Evolutionary conservation across 2,113 vertebrate genomes (phyloP).

Genomic region (Eolophus roseicapilla): DNA sequence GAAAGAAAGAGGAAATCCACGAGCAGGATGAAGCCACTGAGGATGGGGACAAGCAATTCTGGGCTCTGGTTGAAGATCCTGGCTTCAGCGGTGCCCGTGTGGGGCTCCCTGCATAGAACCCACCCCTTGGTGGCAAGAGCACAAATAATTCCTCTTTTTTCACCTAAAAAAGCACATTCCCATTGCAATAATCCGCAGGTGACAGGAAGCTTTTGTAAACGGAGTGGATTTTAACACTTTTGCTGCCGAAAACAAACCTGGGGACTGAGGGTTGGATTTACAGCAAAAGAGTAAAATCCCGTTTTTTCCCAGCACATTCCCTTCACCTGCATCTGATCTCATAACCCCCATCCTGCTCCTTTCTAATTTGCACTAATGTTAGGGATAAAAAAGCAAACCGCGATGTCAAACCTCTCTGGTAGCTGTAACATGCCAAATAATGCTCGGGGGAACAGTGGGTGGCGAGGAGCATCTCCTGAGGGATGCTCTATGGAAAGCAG

Average conservation of each 20-base stretch:
- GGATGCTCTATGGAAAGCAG: neutral
- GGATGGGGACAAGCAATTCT: neutral
- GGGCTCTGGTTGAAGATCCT: neutral
- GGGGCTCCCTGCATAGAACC: accelerated
- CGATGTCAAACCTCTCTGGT: neutral
- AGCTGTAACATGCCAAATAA: conserved; percentile 1
- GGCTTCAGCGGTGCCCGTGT: accelerated
- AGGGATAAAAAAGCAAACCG: neutral
- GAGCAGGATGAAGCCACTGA: neutral
- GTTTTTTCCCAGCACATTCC: accelerated
- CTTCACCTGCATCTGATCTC: neutral
- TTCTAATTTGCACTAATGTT: conserved; percentile 61
- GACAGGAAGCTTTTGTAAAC: neutral
- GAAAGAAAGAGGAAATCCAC: neutral
- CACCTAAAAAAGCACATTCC: neutral
- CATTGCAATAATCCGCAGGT: neutral
- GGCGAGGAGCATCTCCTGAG: neutral
- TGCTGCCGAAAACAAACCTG: neutral
- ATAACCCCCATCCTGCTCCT: neutral
- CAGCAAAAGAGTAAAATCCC: neutral
- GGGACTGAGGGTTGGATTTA: neutral
- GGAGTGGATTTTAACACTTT: neutral
- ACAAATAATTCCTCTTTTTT: neutral
- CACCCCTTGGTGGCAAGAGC: accelerated
- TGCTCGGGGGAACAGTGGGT: neutral